Conservation (phyloP, 2,888 invertebrate species). For the Agrochola litura region DNA sequence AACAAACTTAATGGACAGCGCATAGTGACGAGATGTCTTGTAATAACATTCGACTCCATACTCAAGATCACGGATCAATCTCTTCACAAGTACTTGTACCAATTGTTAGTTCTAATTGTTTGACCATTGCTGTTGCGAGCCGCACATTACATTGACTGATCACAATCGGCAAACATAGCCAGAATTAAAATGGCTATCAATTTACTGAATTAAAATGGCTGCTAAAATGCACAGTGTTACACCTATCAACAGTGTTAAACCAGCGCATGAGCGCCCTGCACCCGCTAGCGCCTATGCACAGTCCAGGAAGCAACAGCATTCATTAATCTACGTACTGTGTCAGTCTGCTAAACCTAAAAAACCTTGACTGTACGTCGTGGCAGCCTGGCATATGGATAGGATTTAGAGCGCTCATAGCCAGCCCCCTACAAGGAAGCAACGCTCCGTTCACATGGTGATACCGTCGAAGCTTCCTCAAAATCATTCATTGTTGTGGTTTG, state of each 20-base stretch:
- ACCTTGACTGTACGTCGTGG: too few species aligned
- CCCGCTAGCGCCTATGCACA: neutral
- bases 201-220: neutral
- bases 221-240: too few species aligned
- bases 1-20: too few species aligned
- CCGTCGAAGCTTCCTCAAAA: neutral
- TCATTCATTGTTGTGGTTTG: neutral
- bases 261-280: neutral
- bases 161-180: conserved; percentile 1
- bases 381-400: neutral
- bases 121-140: neutral
- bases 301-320: too few species aligned
- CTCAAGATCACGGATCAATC: neutral
- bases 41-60: neutral
- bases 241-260: too few species aligned
- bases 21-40: neutral
- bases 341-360: too few species aligned
- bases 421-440: too few species aligned
- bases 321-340: neutral
- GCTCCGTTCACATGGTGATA: neutral
- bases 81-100: neutral
- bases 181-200: neutral
- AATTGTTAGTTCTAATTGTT: neutral
- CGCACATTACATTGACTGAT: neutral
- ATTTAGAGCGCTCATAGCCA: neutral